These are phyloP conservation scores for Acanthacorydalis orientalis DNA, from an alignment of 2,888 invertebrate genomes.

Conservation along the genomic window DNA sequence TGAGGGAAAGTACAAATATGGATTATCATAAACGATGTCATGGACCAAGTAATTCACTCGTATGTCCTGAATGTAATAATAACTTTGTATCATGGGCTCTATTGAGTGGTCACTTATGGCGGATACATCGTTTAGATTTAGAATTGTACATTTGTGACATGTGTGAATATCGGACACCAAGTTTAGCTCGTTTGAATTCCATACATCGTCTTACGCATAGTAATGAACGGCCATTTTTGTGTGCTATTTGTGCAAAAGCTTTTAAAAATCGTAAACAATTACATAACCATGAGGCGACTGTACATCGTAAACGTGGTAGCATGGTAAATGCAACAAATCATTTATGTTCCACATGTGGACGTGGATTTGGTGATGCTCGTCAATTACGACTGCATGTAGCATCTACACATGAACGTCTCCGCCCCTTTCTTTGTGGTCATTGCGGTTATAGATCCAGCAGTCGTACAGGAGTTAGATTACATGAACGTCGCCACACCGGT, in stretches of 20 bases:
- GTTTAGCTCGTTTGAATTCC: constrained; percentile 49
- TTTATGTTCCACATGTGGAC: constrained; percentile 40
- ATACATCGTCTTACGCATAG: constrained; percentile 63
- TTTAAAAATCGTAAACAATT: constrained; percentile 70
- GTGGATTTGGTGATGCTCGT: constrained; percentile 35
- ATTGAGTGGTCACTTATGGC: constrained; percentile 67
- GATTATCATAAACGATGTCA: constrained; percentile 50
- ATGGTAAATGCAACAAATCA: constrained; percentile 10
- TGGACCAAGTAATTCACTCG: constrained; percentile 19
- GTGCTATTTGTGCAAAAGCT: constrained; percentile 51
- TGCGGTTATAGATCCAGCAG: constrained; percentile 51
- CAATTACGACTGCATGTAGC: constrained; percentile 36
- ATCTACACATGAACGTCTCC: constrained; percentile 47
- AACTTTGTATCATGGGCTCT: constrained; percentile 41
- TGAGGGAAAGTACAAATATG: constrained; percentile 40
- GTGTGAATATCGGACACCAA: constrained; percentile 57
- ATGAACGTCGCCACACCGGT: constrained; percentile 42
- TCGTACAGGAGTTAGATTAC: constrained; percentile 46
- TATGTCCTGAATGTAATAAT: constrained; percentile 51
- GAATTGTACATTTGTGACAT: constrained; percentile 61
- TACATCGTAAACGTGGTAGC: neutral
- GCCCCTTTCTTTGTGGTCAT: constrained; percentile 46
- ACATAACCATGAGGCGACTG: constrained; percentile 48
- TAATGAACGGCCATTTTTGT: constrained; percentile 40
- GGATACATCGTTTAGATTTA: constrained; percentile 56